Percentiles rank a stretch among this genome's conserved stretches.
These are phyloP conservation scores for Melanotaenia parkinsoni DNA, from an alignment of 2,797 vertebrate species.

Conservation along the genomic window DNA sequence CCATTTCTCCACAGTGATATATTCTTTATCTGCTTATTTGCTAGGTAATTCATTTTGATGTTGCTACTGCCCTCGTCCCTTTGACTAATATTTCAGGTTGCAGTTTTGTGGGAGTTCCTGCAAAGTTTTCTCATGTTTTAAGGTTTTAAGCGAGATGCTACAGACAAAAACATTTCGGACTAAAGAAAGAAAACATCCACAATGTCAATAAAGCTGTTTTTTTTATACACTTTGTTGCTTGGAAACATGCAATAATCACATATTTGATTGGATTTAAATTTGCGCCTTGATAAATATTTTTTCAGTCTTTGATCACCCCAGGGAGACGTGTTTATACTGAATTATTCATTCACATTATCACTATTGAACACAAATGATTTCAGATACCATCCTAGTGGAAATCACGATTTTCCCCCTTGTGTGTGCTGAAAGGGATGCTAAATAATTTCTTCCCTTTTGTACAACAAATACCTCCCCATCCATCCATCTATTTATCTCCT, in stretches of 20 bases:
- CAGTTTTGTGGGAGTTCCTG: slow-evolving; percentile 35
- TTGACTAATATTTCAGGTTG: slow-evolving; percentile 56
- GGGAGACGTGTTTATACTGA: slow-evolving; percentile 54
- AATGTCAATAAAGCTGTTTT: background rate
- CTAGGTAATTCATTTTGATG: slow-evolving; percentile 52
- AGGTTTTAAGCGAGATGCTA: slow-evolving; percentile 14
- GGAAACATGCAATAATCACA: background rate
- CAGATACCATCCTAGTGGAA: slow-evolving; percentile 50
- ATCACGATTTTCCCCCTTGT: slow-evolving; percentile 37
- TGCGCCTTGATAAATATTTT: background rate
- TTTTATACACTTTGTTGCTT: background rate
- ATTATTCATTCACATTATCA: slow-evolving; percentile 63
- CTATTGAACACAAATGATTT: slow-evolving; percentile 56
- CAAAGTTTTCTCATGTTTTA: slow-evolving; percentile 39
- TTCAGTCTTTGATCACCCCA: slow-evolving; percentile 57
- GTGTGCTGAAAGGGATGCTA: slow-evolving; percentile 39
- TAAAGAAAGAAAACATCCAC: background rate
- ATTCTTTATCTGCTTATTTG: slow-evolving; percentile 45
- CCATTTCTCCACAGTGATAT: slow-evolving; percentile 17
- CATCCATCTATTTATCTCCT: slow-evolving; percentile 65
- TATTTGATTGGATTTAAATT: background rate
- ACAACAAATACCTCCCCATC: slow-evolving; percentile 48
- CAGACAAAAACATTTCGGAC: background rate
- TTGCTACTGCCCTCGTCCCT: slow-evolving; percentile 50
- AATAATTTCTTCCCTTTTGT: slow-evolving; percentile 45